Evolutionary conservation across 1,140 invertebrate species (phyloP).

Genomic region (Cydia fagiglandana): DNA sequence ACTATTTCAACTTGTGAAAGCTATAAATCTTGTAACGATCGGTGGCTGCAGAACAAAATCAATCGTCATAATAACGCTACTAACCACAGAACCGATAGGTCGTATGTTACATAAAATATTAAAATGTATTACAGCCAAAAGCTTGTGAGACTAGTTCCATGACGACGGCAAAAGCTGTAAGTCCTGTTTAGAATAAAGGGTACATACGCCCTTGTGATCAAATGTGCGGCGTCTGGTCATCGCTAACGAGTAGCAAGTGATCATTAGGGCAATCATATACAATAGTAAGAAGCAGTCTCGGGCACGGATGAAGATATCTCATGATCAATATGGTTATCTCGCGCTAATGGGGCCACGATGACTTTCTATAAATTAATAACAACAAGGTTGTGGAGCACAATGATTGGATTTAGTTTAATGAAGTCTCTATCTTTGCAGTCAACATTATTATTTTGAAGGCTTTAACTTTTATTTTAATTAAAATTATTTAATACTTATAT

Average conservation of each 20-base stretch:
- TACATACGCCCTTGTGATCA: background rate
- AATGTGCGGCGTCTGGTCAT: slow-evolving; percentile 50
- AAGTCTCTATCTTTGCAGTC: slow-evolving; percentile 62
- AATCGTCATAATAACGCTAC: slow-evolving; percentile 62
- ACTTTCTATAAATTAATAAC: slow-evolving; percentile 79
- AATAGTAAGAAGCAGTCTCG: slow-evolving; percentile 50
- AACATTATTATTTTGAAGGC: slow-evolving; percentile 49
- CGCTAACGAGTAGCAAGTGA: slow-evolving; percentile 72
- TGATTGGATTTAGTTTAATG: slow-evolving; percentile 69
- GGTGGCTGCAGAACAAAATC: slow-evolving; percentile 54
- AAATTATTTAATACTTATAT: background rate
- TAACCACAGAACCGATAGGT: background rate
- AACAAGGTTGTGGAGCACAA: slow-evolving; percentile 57
- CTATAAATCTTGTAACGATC: slow-evolving; percentile 63
- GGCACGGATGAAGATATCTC: slow-evolving; percentile 55
- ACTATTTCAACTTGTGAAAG: slow-evolving; percentile 69
- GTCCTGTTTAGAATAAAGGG: background rate
- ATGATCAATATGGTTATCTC: slow-evolving; percentile 73
- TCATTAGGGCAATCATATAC: slow-evolving; percentile 73
- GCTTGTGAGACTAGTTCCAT: background rate
- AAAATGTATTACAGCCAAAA: background rate
- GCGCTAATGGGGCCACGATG: slow-evolving; percentile 70
- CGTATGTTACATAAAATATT: background rate
- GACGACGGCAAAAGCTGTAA: background rate
- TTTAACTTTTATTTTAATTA: slow-evolving; percentile 45